Conservation (phyloP, 2,113 vertebrate genomes). For the Synodontis membranacea region DNA sequence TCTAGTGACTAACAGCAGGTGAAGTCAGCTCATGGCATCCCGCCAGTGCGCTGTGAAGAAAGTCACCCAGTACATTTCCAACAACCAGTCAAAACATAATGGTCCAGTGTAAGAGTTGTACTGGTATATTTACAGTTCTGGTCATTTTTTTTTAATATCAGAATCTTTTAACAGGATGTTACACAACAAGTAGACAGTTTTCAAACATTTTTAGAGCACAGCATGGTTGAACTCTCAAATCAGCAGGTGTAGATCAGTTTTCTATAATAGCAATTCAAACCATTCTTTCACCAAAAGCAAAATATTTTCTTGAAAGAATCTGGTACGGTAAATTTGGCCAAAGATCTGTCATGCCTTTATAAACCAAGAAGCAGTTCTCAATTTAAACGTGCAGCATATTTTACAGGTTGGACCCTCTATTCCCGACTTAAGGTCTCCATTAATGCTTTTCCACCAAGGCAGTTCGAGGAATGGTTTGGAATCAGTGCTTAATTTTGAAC, state of each 20-base stretch:
- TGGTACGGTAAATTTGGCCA: not conserved
- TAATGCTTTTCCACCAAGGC: no score
- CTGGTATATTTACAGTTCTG: not conserved
- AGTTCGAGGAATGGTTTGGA: no score
- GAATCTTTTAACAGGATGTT: not conserved
- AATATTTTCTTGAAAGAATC: not conserved
- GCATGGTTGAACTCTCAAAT: not conserved
- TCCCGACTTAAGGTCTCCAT: not conserved
- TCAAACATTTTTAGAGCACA: not conserved
- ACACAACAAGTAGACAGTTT: not conserved
- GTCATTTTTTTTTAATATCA: no score
- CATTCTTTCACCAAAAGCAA: not conserved
- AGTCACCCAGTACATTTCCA: slow-evolving; percentile 53
- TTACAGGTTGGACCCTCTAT: not conserved
- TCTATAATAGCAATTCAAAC: not conserved
- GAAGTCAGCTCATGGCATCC: not conserved
- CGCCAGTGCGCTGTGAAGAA: slow-evolving; percentile 15
- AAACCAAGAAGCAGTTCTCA: not conserved
- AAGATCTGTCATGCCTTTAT: not conserved
- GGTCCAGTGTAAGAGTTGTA: not conserved
- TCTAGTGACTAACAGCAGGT: slow-evolving; percentile 3
- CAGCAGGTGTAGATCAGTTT: not conserved
- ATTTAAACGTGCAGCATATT: not conserved
- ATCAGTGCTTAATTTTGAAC: no score
- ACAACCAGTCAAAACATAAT: not conserved